phyloP scores from a whole-genome alignment of 2,888 invertebrate species.

The Drosophila pullipes region DNA sequence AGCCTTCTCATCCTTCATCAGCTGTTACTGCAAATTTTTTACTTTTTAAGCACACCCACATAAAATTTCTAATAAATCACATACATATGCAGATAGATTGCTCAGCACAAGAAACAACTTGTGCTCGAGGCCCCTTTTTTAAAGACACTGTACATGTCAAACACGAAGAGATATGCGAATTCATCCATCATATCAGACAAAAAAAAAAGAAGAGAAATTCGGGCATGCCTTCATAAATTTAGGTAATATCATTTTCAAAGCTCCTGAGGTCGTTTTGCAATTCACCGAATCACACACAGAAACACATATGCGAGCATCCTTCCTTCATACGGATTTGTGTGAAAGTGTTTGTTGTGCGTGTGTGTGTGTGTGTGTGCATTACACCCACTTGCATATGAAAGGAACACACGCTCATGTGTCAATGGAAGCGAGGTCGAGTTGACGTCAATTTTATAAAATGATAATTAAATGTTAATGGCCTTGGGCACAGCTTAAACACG shows the following conservation, averaged over 20 bases:
- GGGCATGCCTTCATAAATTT: conserved; percentile 24
- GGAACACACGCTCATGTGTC: conserved; percentile 8
- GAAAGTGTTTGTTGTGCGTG: neutral
- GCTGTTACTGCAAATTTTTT: neutral
- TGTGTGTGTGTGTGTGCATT: neutral
- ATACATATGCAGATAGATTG: conserved; percentile 23
- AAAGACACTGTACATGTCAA: conserved; percentile 8
- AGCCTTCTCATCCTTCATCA: neutral
- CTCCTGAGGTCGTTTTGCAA: conserved; percentile 35
- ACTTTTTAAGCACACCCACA: conserved; percentile 16
- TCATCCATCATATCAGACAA: conserved; percentile 44
- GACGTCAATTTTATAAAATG: conserved; percentile 4
- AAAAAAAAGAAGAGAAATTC: conserved; percentile 3
- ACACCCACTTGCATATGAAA: neutral
- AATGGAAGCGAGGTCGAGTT: conserved; percentile 2
- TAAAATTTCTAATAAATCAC: conserved; percentile 52
- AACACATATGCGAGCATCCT: conserved; percentile 17
- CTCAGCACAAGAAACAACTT: conserved; percentile 46
- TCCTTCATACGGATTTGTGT: neutral
- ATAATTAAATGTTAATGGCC: conserved; percentile 25
- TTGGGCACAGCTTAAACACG: neutral
- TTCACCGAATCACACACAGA: neutral
- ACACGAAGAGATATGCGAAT: conserved; percentile 35
- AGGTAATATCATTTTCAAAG: conserved; percentile 48
- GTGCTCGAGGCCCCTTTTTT: conserved; percentile 16